Evolutionary conservation across 2,797 vertebrate genomes (phyloP), one percentile per base, ranked within the genome.

Genomic region (Vespertilio murinus): DNA sequence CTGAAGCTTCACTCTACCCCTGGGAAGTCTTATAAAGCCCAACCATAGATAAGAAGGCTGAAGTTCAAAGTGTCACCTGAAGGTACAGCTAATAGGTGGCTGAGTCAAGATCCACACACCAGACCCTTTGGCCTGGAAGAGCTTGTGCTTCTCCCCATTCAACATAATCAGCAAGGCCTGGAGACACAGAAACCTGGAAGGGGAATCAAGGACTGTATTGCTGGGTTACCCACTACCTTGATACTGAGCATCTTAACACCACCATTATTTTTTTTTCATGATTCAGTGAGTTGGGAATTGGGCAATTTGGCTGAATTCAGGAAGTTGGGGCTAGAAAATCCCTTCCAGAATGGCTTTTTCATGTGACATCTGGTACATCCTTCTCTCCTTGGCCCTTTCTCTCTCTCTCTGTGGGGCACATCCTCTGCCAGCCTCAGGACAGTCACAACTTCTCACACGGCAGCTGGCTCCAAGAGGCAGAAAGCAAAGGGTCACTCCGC

Each of bases 141-240:
- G 18, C 16, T 52, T 42, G 28, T 40, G 35, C 59, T 88, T 75
- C 54, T 81, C 79, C 71, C 40, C 17, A 8, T 14, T 87, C 38
- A 18, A 94, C 20, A 35, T 20, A 85, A 28, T 70, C 33, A 85
- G 45, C 56, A 82, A 95, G 83, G 30, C 18, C 56, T 59, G 35
- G 54, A 13, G 73, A 82, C 12, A 70, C 13, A 33, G 8, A 47
- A 52, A 20, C 10, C 56, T 45, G 7, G 13, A 81, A 35, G 7
- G 85, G 8, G 12, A 59, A 45, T 18, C 80, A 56, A 67, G 4
- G 5, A 40, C 42, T n/a, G 65, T 79, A 16, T 54, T 7, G 35
- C 14, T 84, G 30, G 38, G 33, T 73, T 38, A 45, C 42, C 52
- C 47, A 35, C 4, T 5, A 40, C 10, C 14, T 56, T 22, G 49